Conservation (phyloP, 2,113 vertebrate species). For the Takifugu bimaculatus region DNA sequence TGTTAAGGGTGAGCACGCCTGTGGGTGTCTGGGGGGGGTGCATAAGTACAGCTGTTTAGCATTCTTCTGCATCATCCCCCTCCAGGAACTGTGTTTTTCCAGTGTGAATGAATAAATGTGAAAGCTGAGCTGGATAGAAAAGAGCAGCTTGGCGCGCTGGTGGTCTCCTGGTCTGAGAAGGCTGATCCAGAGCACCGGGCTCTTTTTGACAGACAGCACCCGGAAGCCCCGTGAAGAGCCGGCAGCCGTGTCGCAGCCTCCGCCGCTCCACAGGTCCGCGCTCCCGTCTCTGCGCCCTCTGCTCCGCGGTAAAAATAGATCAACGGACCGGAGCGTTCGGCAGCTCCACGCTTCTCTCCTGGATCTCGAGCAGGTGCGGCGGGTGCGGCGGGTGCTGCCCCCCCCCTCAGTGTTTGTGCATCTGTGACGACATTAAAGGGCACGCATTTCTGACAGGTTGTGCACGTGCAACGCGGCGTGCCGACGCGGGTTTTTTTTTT, state of each 20-base stretch:
- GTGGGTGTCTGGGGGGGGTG: neutral
- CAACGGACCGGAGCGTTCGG: conserved; percentile 61
- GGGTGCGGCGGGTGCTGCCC: conserved; percentile 31
- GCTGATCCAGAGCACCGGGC: conserved; percentile 25
- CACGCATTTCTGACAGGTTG: conserved; percentile 21
- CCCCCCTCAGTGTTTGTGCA: conserved; percentile 37
- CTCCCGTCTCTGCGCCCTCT: conserved; percentile 34
- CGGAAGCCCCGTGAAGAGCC: conserved; percentile 42
- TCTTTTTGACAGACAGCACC: conserved; percentile 47
- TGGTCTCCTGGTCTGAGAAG: conserved; percentile 17
- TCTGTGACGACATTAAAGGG: conserved; percentile 24
- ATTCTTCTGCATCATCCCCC: neutral
- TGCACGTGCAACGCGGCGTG: neutral
- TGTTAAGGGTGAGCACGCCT: too few species aligned
- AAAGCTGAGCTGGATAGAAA: neutral
- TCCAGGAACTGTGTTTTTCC: neutral
- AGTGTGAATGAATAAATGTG: neutral
- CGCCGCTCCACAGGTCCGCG: conserved; percentile 56
- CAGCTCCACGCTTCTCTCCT: conserved; percentile 56
- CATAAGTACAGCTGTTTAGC: neutral
- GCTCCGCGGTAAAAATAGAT: conserved; percentile 76
- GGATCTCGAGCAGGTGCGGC: conserved; percentile 59
- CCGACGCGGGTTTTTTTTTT: neutral
- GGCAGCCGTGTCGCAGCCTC: conserved; percentile 43
- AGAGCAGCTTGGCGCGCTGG: conserved; percentile 20